phyloP scores from a whole-genome alignment of 2,797 vertebrate species.

The Melanogrammus aeglefinus region DNA sequence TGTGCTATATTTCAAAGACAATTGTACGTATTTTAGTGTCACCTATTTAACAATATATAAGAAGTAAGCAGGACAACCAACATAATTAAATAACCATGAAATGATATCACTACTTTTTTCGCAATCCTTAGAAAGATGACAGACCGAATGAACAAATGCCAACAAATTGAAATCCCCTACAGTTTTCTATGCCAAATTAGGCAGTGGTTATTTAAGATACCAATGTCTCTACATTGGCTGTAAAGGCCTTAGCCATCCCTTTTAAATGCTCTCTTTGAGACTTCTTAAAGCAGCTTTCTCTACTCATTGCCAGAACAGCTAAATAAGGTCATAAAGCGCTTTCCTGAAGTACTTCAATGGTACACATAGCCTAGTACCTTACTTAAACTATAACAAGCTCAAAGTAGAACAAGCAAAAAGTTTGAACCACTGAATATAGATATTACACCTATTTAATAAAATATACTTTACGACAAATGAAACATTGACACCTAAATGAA shows the following conservation, averaged over 20 bases:
- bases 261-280: background rate
- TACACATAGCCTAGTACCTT: background rate
- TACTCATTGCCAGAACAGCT: background rate
- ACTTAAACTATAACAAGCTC: constrained; percentile 1
- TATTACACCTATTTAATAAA: background rate
- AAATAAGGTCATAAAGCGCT: background rate
- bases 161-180: background rate
- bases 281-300: background rate
- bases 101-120: background rate
- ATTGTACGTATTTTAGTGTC: background rate
- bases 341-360: background rate
- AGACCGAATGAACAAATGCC: background rate
- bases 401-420: background rate
- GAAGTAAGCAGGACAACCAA: background rate
- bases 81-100: background rate
- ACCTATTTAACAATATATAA: background rate
- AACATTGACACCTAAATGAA: background rate
- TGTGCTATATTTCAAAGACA: background rate
- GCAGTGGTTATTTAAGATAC: constrained; percentile 1
- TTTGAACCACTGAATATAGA: background rate
- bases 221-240: background rate
- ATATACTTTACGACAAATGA: background rate
- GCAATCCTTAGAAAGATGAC: background rate
- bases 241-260: background rate
- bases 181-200: background rate